Conservation (phyloP, 2,797 vertebrate genomes). For the Chelmon rostratus region DNA sequence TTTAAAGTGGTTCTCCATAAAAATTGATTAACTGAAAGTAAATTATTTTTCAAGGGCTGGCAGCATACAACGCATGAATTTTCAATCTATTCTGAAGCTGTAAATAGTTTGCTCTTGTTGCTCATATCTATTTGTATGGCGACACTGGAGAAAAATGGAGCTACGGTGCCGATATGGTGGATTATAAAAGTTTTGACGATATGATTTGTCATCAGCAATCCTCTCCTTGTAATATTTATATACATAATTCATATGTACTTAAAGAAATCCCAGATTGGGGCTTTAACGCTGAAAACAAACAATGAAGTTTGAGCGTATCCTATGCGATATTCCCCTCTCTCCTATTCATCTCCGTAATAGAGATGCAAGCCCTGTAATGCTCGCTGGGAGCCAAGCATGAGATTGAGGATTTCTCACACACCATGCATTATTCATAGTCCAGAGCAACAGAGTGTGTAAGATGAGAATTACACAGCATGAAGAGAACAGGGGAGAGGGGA, state of each 20-base stretch:
- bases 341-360: constrained; percentile 99
- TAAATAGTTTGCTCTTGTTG: constrained; percentile 33
- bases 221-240: constrained; percentile 38
- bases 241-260: constrained; percentile 68
- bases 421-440: constrained; percentile 99
- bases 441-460: constrained; percentile 99
- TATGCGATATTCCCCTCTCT: constrained; percentile 93
- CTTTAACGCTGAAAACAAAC: constrained; percentile 92
- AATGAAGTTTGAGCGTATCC: constrained; percentile 94
- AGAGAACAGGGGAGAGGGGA: constrained; percentile 94
- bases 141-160: constrained; percentile 58
- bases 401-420: constrained; percentile 93
- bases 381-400: constrained; percentile 98
- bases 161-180: constrained; percentile 56
- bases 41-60: constrained; percentile 52
- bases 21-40: constrained; percentile 61
- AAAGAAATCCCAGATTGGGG: constrained; percentile 78
- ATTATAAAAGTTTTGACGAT: constrained; percentile 53
- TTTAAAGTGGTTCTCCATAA: constrained; percentile 55
- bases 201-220: constrained; percentile 49
- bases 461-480: constrained; percentile 99
- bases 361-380: constrained; percentile 98
- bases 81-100: constrained; percentile 36
- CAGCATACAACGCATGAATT: constrained; percentile 41
- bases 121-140: constrained; percentile 52